Evolutionary conservation across 1,140 invertebrate species (phyloP).

Genomic region (Drosophila ananassae): DNA sequence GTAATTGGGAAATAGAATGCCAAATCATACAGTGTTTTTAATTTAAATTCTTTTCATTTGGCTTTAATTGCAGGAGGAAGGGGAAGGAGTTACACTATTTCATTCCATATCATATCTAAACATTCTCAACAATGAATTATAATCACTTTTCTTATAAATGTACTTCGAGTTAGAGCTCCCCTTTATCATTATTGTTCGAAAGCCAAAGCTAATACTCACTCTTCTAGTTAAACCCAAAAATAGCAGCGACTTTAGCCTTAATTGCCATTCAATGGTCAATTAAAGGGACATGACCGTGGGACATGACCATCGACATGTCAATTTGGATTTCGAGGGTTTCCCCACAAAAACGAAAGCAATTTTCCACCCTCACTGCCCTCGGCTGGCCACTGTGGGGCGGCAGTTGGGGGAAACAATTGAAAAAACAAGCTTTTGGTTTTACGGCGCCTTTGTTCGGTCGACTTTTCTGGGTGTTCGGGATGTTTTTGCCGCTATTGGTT

Average conservation of each 20-base stretch:
- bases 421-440: constrained; percentile 81
- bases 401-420: constrained; percentile 50
- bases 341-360: constrained; percentile 37
- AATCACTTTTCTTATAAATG: background rate
- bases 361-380: constrained; percentile 41
- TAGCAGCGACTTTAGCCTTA: constrained; percentile 43
- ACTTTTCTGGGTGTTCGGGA: constrained; percentile 15
- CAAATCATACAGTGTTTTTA: constrained; percentile 25
- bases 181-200: background rate
- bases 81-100: background rate
- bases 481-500: constrained; percentile 55
- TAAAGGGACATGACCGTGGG: constrained; percentile 41
- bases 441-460: constrained; percentile 72
- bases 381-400: too few species aligned
- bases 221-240: constrained; percentile 14
- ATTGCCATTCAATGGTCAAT: constrained; percentile 64
- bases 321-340: constrained; percentile 41
- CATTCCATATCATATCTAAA: too few species aligned
- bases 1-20: constrained; percentile 53
- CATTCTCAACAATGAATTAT: too few species aligned
- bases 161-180: background rate
- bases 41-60: constrained; percentile 30
- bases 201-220: constrained; percentile 1
- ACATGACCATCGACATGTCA: constrained; percentile 59
- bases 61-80: background rate